These are phyloP conservation scores for Crotalus horridus DNA, from an alignment of 2,113 vertebrate species.

Conservation along the genomic window DNA sequence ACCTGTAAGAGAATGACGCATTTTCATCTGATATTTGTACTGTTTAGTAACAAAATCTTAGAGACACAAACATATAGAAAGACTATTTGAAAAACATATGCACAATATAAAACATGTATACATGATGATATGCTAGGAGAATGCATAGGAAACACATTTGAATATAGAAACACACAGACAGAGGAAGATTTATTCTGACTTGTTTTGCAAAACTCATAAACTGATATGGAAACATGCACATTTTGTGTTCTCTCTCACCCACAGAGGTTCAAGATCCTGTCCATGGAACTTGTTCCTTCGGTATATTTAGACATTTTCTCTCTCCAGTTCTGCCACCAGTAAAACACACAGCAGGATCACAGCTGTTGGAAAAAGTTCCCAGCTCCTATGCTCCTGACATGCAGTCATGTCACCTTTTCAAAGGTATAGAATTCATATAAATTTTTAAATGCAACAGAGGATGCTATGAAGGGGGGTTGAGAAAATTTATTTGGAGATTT, in stretches of 20 bases:
- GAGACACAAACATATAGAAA: background rate
- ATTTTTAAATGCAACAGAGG: background rate
- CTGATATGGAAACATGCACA: background rate
- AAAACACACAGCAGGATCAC: background rate
- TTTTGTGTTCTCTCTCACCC: background rate
- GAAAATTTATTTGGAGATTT: background rate
- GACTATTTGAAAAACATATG: background rate
- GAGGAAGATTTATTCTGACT: too few relatives aligned
- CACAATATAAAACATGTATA: background rate
- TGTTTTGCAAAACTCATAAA: too few relatives aligned
- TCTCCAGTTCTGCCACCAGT: background rate
- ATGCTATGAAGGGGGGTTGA: background rate
- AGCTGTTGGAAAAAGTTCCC: background rate
- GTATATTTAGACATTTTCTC: background rate
- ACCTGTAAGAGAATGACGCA: background rate
- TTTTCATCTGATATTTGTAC: background rate
- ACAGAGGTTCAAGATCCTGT: background rate
- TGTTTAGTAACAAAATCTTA: background rate
- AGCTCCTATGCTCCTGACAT: background rate
- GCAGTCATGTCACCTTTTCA: background rate
- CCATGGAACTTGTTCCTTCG: background rate
- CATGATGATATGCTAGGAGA: background rate
- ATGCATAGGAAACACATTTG: background rate
- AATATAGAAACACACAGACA: background rate
- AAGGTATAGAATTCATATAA: background rate